phyloP scores from a whole-genome alignment of 1,140 invertebrate genomes.

The Portunus trituberculatus region DNA sequence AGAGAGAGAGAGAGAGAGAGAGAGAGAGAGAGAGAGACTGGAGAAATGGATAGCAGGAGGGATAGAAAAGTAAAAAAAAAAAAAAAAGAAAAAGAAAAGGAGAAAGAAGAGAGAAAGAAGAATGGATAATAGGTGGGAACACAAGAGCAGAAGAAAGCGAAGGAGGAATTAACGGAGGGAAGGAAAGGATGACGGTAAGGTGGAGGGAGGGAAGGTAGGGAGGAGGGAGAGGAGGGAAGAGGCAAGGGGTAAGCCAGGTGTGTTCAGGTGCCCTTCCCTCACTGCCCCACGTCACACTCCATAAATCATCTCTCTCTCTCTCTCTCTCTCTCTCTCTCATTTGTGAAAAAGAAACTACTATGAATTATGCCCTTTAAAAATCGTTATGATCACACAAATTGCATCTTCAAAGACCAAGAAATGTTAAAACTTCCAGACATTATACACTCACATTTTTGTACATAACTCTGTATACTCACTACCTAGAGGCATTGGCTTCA shows the following conservation, averaged over 20 bases:
- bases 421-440: too few species aligned
- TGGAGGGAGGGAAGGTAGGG: not conserved
- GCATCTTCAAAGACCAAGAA: too few species aligned
- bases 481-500: too few species aligned
- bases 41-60: not conserved
- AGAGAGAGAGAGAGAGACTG: not conserved
- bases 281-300: not conserved
- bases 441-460: too few species aligned
- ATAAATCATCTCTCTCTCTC: slow-evolving; percentile 17
- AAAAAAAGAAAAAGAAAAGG: not conserved
- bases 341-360: too few species aligned
- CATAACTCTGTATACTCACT: too few species aligned
- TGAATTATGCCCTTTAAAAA: too few species aligned
- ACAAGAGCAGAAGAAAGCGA: not conserved
- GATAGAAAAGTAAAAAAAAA: not conserved
- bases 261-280: not conserved
- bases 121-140: not conserved
- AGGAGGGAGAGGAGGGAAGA: not conserved
- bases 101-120: not conserved
- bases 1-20: not conserved
- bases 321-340: slow-evolving; percentile 39
- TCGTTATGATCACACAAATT: too few species aligned
- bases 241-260: not conserved
- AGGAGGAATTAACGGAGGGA: not conserved
- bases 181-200: not conserved